These are phyloP conservation scores for Caenorhabditis sp. DNA, from an alignment of 2,888 invertebrate genomes.

Conservation along the genomic window DNA sequence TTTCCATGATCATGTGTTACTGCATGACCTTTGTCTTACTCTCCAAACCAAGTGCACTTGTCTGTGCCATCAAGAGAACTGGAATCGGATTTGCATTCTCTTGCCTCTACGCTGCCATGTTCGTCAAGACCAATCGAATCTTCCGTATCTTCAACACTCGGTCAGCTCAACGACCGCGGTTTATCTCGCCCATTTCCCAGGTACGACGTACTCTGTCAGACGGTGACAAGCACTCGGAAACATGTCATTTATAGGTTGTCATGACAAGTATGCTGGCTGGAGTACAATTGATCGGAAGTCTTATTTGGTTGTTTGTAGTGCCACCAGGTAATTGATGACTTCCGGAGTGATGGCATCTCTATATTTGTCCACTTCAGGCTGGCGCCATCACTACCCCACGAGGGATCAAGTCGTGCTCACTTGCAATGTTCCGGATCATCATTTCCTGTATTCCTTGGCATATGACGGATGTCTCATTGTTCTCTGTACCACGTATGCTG, in stretches of 20 bases:
- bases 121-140: conserved; percentile 89
- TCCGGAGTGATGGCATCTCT: background rate
- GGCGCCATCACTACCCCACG: conserved; percentile 83
- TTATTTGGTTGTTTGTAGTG: conserved; percentile 88
- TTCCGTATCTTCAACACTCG: conserved; percentile 86
- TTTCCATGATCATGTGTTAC: conserved; percentile 88
- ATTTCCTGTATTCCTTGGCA: conserved; percentile 87
- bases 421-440: conserved; percentile 79
- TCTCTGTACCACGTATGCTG: conserved; percentile 89
- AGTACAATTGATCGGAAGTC: conserved; percentile 88
- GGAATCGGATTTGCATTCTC: conserved; percentile 89
- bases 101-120: conserved; percentile 89
- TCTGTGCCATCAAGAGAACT: conserved; percentile 87
- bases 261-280: conserved; percentile 86
- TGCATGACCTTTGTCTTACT: conserved; percentile 88
- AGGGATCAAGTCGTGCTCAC: conserved; percentile 79
- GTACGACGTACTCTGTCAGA: conserved; percentile 83
- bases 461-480: conserved; percentile 90
- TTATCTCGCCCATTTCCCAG: conserved; percentile 89
- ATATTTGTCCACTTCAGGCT: conserved; percentile 86
- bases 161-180: conserved; percentile 88
- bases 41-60: conserved; percentile 87
- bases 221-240: conserved; percentile 41
- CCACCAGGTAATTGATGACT: conserved; percentile 82
- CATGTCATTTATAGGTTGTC: conserved; percentile 64